A percentile compares a stretch with the other conserved stretches of the same genome.
These are phyloP conservation scores for Tethea ocularis DNA, from an alignment of 2,888 invertebrate species.

Conservation along the genomic window DNA sequence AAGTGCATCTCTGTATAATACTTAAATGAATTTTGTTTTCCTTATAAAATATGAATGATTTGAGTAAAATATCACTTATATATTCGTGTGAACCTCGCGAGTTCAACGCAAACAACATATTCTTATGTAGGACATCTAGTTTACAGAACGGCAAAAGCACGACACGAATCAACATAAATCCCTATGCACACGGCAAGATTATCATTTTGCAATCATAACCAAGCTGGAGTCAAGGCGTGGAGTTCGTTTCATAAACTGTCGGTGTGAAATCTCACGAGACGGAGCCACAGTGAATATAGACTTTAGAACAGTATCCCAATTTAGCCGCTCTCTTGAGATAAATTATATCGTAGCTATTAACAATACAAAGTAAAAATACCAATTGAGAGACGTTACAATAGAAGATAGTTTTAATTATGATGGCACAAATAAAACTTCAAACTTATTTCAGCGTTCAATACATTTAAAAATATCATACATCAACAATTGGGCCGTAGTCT, in stretches of 20 bases:
- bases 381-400: too few species aligned
- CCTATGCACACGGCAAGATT: conserved; percentile 27
- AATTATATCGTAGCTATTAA: too few species aligned
- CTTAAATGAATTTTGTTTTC: too few species aligned
- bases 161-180: conserved; percentile 44
- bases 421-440: too few species aligned
- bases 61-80: not conserved
- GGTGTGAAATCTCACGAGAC: not conserved
- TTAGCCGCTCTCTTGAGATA: not conserved
- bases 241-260: conserved; percentile 5
- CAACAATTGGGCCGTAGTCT: too few species aligned
- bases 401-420: too few species aligned
- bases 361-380: too few species aligned
- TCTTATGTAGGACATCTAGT: not conserved
- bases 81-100: not conserved
- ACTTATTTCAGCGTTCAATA: too few species aligned
- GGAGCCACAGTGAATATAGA: not conserved
- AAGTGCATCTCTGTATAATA: too few species aligned
- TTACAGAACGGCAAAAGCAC: conserved; percentile 10
- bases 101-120: not conserved
- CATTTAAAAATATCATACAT: too few species aligned
- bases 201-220: conserved; percentile 22
- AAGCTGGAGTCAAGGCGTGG: not conserved
- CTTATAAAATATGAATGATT: too few species aligned
- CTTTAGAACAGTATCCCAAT: not conserved